These are phyloP conservation scores for Notarius quadriscutis DNA, from an alignment of 2,113 vertebrate genomes.

Conservation along the genomic window DNA sequence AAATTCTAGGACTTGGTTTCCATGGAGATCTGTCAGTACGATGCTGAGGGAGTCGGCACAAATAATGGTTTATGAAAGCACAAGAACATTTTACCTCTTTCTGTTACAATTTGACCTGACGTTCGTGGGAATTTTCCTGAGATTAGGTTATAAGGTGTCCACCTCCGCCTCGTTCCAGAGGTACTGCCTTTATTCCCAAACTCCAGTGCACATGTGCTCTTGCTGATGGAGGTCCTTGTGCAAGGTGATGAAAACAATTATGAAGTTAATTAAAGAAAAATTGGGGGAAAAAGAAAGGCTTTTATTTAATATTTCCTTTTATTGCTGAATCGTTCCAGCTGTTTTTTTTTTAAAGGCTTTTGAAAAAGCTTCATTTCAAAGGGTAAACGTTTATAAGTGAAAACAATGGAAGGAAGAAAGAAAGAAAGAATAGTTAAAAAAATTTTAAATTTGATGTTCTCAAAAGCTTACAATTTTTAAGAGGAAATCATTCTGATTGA, in stretches of 20 bases:
- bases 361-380: neutral
- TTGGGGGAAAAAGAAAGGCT: neutral
- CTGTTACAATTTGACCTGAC: neutral
- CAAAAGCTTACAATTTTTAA: too few species aligned
- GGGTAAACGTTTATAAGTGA: neutral
- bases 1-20: conserved; percentile 54
- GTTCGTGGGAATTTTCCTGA: neutral
- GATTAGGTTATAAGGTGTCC: neutral
- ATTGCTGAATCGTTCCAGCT: neutral
- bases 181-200: neutral
- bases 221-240: neutral
- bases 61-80: conserved; percentile 38
- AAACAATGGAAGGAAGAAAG: neutral
- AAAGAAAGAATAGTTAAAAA: too few species aligned
- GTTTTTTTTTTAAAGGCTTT: neutral
- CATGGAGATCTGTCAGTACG: conserved; percentile 52
- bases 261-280: neutral
- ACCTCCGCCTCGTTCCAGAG: neutral
- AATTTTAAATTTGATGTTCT: too few species aligned
- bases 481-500: too few species aligned
- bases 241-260: neutral
- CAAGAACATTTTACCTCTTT: neutral
- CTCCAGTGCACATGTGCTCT: neutral
- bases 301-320: neutral
- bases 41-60: conserved; percentile 37